These are phyloP conservation scores for Halesus radiatus DNA, from an alignment of 1,140 invertebrate species.

Conservation along the genomic window DNA sequence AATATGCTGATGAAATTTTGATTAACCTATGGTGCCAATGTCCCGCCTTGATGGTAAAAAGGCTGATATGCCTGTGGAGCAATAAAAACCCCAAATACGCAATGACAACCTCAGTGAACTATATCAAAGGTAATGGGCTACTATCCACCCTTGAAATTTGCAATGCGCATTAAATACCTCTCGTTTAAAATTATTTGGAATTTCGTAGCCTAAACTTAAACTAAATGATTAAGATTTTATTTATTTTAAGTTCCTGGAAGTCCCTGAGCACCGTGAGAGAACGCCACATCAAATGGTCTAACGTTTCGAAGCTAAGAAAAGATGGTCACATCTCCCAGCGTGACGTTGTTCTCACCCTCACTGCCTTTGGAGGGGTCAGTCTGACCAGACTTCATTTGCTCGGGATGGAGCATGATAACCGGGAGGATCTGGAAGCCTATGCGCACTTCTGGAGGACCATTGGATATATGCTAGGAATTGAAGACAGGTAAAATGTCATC, in stretches of 20 bases:
- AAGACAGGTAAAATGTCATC: conserved; percentile 74
- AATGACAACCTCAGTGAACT: too few relatives aligned
- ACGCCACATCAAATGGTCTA: conserved; percentile 76
- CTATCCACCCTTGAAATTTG: too few relatives aligned
- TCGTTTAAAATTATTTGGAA: too few relatives aligned
- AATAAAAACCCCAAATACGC: too few relatives aligned
- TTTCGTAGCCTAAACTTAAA: too few relatives aligned
- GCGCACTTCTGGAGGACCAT: conserved; percentile 88
- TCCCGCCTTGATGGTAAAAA: too few relatives aligned
- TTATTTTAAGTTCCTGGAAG: conserved; percentile 70
- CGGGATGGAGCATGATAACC: conserved; percentile 71
- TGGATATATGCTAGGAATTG: conserved; percentile 85
- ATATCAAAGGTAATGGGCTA: too few relatives aligned
- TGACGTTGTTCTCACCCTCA: conserved; percentile 88
- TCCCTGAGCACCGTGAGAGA: conserved; percentile 77
- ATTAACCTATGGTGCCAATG: too few relatives aligned
- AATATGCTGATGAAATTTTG: too few relatives aligned
- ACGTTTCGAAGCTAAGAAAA: conserved; percentile 63
- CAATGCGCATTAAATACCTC: too few relatives aligned
- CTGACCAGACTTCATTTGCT: conserved; percentile 77
- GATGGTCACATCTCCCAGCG: conserved; percentile 78
- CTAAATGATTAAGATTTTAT: too few relatives aligned
- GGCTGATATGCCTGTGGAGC: too few relatives aligned
- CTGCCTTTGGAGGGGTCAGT: conserved; percentile 87
- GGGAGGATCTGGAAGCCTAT: conserved; percentile 79